A percentile compares a stretch with the other conserved stretches of the same genome.
Conservation (phyloP, 2,113 vertebrate genomes). For the Thunnus maccoyii region DNA sequence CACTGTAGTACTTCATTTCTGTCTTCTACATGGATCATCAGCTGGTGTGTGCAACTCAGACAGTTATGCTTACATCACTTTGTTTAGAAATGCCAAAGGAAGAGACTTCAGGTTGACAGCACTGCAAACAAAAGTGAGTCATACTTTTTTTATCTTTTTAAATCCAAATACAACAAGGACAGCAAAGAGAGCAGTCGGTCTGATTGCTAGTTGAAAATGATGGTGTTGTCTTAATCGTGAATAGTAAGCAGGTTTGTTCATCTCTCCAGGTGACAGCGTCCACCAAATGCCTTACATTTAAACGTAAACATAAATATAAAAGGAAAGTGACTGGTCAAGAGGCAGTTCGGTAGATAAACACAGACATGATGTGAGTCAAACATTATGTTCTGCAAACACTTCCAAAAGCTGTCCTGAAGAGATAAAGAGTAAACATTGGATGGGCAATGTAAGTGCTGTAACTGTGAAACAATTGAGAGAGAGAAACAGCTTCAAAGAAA, state of each 20-base stretch:
- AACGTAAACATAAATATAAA: constrained; percentile 30
- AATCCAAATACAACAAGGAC: neutral
- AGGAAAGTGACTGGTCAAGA: constrained; percentile 18
- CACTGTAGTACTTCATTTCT: no score
- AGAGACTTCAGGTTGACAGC: neutral
- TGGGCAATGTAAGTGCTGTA: neutral
- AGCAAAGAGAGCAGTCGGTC: neutral
- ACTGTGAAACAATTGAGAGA: neutral
- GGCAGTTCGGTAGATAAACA: constrained; percentile 18
- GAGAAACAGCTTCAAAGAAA: neutral
- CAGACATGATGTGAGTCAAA: constrained; percentile 11
- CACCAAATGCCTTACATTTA: constrained; percentile 25
- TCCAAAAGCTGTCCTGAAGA: constrained; percentile 14
- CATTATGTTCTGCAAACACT: neutral
- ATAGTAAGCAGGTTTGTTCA: constrained; percentile 1
- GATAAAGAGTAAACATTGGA: constrained; percentile 18
- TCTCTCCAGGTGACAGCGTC: neutral
- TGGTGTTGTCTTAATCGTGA: neutral
- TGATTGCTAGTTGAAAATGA: neutral
- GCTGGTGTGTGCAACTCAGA: no score
- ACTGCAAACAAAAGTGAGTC: neutral
- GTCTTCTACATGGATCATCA: no score
- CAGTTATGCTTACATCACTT: neutral
- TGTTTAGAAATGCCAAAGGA: constrained; percentile 1
- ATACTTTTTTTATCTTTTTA: neutral